phyloP scores from a whole-genome alignment of 2,113 vertebrate genomes.

The Gallinago undulata region DNA sequence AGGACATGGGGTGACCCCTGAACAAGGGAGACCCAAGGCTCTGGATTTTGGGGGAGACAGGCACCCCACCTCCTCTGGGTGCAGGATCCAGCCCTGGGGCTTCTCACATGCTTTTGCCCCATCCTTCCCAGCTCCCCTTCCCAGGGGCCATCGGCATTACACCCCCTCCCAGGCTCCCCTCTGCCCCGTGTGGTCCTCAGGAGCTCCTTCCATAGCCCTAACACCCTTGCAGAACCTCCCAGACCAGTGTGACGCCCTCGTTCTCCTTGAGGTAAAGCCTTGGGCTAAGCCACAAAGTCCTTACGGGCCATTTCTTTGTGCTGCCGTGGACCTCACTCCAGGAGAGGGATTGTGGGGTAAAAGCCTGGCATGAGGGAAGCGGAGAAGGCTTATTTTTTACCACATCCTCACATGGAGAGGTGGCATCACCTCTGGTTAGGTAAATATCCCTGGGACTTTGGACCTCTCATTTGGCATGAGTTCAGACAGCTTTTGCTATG shows the following conservation, averaged over 20 bases:
- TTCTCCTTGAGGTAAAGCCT: neutral
- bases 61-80: accelerated
- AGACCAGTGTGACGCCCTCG: accelerated
- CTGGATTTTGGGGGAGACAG: neutral
- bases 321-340: accelerated
- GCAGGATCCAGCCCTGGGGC: accelerated
- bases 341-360: neutral
- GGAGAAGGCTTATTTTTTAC: neutral
- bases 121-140: neutral
- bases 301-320: accelerated
- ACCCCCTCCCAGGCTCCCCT: neutral
- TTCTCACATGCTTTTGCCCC: neutral
- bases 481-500: neutral
- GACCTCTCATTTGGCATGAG: neutral
- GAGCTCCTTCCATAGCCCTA: neutral
- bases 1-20: accelerated
- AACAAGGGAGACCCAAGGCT: neutral
- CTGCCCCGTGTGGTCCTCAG: accelerated
- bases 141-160: neutral
- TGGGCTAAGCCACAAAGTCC: neutral
- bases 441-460: neutral
- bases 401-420: accelerated
- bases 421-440: neutral
- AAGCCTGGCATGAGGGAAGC: neutral
- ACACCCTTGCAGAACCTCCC: neutral